Evolutionary conservation across 2,113 vertebrate genomes (phyloP).

Genomic region (Fregata magnificens): DNA sequence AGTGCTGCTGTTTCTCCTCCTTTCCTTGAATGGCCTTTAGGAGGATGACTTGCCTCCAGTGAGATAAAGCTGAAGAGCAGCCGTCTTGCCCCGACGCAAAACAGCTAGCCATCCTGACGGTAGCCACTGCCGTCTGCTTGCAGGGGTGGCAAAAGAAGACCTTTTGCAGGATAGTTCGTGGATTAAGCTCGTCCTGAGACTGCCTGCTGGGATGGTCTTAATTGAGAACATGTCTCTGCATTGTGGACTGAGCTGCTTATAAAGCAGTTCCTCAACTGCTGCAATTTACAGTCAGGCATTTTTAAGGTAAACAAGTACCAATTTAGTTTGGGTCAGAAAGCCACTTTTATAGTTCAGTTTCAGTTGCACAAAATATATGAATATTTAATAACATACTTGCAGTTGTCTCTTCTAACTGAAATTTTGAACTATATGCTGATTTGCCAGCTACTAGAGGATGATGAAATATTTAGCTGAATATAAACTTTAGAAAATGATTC

Average conservation of each 20-base stretch:
- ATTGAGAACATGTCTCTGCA: not conserved
- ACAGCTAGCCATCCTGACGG: not conserved
- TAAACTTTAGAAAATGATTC: not conserved
- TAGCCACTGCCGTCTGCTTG: not conserved
- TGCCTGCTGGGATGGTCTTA: not conserved
- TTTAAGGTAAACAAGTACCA: not conserved
- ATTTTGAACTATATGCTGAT: not conserved
- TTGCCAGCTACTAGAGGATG: not conserved
- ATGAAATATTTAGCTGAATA: conserved; percentile 30
- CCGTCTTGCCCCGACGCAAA: fast-evolving
- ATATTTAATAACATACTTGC: not conserved
- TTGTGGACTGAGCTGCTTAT: not conserved
- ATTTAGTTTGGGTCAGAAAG: not conserved
- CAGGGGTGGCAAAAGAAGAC: not conserved
- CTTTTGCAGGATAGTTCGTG: not conserved
- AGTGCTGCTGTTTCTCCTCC: not conserved
- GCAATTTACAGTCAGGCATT: not conserved
- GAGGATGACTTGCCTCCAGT: not conserved
- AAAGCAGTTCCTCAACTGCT: not conserved
- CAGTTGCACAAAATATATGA: not conserved
- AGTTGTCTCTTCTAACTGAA: not conserved
- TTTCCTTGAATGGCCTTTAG: not conserved
- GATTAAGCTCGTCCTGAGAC: not conserved
- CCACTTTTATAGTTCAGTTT: not conserved
- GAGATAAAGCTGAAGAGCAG: not conserved